Base-by-base conservation (phyloP, 2,797 vertebrate species). In the Periparus ater region DNA sequence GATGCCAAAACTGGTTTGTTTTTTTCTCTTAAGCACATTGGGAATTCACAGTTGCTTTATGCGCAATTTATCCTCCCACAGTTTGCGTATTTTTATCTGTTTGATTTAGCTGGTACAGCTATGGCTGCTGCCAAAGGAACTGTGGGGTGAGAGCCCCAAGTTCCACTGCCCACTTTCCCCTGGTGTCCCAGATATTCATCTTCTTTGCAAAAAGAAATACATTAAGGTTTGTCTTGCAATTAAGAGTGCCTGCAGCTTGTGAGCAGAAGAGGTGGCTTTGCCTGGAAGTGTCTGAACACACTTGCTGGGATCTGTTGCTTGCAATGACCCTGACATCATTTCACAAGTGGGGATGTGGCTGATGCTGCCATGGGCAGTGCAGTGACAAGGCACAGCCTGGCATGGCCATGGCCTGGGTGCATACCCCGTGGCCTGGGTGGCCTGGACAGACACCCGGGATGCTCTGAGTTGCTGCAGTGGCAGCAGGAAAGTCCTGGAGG, bases 1-100 rank as follows among this genome's bases (percentile, higher is more conserved):
- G 16, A 65, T 89, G 55, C 58, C 45, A 74, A 73, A 89, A 88
- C 76, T 61, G 85, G 17, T 55, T 36, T 40, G 8, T 1, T 55
- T 84, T 6, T 53, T 84, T 77, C 42, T 71, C 27, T 67, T 66
- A 25, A 6, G 13, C 9, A 9, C 0, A 0, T n/a, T 0, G 0
- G 54, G 76, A 91, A 85, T 84, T 91, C 3, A 5, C n/a, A 45
- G 21, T 73, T 93, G 36, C 38, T 76, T 87, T 90, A 17, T 77
- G 54, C 38, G 62, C 19, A 32, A 9, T 76, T 95, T 83, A 32
- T 93, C 32, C 76, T 84, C 48, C 23, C 53, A 54, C 85, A 32
- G 8, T 48, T 73, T 72, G 50, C 4, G 1, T 17, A 29, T 29
- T 60, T 63, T 74, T 75, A 79, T 54, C 57, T 71, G 45, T 74